phyloP scores from a whole-genome alignment of 2,888 invertebrate genomes.

The Melipona beecheii region DNA sequence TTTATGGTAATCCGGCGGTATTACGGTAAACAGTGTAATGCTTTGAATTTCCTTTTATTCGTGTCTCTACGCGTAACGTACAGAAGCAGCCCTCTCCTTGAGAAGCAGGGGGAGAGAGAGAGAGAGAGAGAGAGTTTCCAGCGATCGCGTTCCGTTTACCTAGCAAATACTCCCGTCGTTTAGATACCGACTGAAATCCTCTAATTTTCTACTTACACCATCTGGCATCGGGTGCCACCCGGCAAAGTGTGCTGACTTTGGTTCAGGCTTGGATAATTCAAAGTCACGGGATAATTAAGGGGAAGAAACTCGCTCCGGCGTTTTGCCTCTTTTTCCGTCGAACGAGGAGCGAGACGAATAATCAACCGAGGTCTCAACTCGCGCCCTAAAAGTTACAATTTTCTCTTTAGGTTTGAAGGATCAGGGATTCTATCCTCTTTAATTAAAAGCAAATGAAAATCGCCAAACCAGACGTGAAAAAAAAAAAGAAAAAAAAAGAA shows the following conservation, averaged over 20 bases:
- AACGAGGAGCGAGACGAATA: conserved; percentile 4
- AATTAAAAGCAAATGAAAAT: conserved; percentile 25
- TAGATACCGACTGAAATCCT: conserved; percentile 54
- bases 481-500: too few species aligned
- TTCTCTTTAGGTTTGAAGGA: background rate
- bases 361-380: conserved; percentile 17
- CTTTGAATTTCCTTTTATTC: conserved; percentile 47
- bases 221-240: conserved; percentile 30
- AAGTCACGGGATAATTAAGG: conserved; percentile 60
- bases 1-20: conserved; percentile 70
- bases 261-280: conserved; percentile 41
- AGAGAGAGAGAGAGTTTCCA: conserved; percentile 23
- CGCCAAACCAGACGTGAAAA: background rate
- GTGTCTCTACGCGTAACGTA: background rate
- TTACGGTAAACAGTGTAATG: conserved; percentile 69
- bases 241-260: conserved; percentile 54
- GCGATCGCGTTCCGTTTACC: conserved; percentile 71
- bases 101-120: background rate
- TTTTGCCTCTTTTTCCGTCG: conserved; percentile 17
- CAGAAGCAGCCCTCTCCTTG: conserved; percentile 14
- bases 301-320: conserved; percentile 18
- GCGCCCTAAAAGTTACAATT: conserved; percentile 7
- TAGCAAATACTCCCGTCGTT: conserved; percentile 67
- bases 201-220: conserved; percentile 65
- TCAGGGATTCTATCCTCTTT: background rate